Conservation (phyloP, 2,888 invertebrate species). For the Empis livida region DNA sequence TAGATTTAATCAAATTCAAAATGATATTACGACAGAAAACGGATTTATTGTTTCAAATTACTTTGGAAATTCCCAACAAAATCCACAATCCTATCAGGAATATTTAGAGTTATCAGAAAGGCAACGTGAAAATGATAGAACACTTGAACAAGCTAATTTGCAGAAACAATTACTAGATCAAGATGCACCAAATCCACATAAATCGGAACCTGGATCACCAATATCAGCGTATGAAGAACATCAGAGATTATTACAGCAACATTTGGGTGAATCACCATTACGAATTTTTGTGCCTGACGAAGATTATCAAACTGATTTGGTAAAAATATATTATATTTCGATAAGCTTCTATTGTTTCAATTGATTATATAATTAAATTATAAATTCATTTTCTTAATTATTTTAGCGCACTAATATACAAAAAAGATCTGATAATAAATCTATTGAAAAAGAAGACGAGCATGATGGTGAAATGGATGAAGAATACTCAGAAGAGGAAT, state of each 20-base stretch:
- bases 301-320: slow-evolving; percentile 14
- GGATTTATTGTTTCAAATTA: slow-evolving; percentile 33
- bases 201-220: background rate
- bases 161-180: slow-evolving; percentile 17
- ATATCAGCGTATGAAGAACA: slow-evolving; percentile 28
- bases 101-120: slow-evolving; percentile 22
- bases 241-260: slow-evolving; percentile 27
- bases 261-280: slow-evolving; percentile 31
- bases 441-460: slow-evolving; percentile 15
- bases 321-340: too few species aligned
- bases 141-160: slow-evolving; percentile 19
- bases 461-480: background rate
- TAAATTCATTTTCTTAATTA: slow-evolving; percentile 1
- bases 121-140: slow-evolving; percentile 23
- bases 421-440: slow-evolving; percentile 19
- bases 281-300: slow-evolving; percentile 40
- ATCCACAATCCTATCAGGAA: slow-evolving; percentile 27
- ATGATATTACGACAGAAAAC: slow-evolving; percentile 6
- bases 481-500: too few species aligned
- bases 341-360: too few species aligned
- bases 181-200: background rate
- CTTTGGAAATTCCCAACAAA: slow-evolving; percentile 24
- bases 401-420: slow-evolving; percentile 23
- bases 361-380: background rate
- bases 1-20: slow-evolving; percentile 14